A percentile compares a stretch with the other conserved stretches of the same genome.
phyloP scores from a whole-genome alignment of 2,888 invertebrate species.

The Apodemia hepburni region DNA sequence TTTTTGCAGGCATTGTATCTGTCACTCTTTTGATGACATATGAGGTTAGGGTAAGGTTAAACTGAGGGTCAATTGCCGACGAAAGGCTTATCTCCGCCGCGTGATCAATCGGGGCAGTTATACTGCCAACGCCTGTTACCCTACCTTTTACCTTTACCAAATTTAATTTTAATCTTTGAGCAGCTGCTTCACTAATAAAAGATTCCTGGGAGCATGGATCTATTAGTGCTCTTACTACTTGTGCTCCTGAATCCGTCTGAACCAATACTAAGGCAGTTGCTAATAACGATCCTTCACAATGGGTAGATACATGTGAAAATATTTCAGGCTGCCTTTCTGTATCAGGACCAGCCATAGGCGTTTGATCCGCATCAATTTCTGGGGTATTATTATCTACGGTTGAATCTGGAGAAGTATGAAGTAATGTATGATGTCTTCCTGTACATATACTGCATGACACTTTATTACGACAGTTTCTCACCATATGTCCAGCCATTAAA shows the following conservation, averaged over 20 bases:
- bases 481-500: neutral
- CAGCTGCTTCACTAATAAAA: slow-evolving; percentile 31
- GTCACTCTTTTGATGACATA: slow-evolving; percentile 26
- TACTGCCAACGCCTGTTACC: slow-evolving; percentile 32
- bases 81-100: slow-evolving; percentile 25
- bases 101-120: slow-evolving; percentile 24
- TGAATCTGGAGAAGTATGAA: neutral
- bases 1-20: neutral
- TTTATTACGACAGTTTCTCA: neutral
- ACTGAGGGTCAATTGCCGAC: slow-evolving; percentile 23
- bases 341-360: neutral
- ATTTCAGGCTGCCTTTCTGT: neutral
- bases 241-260: neutral
- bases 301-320: neutral
- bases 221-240: slow-evolving; percentile 23
- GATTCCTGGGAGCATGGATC: slow-evolving; percentile 24
- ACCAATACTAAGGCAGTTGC: slow-evolving; percentile 15
- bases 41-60: slow-evolving; percentile 27
- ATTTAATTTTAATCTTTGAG: slow-evolving; percentile 28
- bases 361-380: neutral
- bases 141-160: slow-evolving; percentile 25
- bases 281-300: slow-evolving; percentile 7
- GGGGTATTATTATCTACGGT: neutral
- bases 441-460: neutral
- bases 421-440: neutral